phyloP scores from a whole-genome alignment of 1,140 invertebrate genomes.

The Chironomus striatipennis region DNA sequence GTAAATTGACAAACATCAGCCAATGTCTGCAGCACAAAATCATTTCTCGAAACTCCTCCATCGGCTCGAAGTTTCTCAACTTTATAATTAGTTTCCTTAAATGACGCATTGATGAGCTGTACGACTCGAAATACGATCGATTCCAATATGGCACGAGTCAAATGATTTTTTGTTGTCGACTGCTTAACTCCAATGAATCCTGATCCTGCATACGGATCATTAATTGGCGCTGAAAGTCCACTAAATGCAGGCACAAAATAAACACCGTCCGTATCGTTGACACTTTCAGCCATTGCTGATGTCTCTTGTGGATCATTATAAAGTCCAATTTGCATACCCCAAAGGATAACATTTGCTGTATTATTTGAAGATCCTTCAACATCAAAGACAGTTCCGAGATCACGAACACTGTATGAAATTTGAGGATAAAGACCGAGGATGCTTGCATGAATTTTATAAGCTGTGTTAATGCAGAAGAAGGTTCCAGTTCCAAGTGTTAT shows the following conservation, averaged over 20 bases:
- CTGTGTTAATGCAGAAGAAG: slow-evolving; percentile 86
- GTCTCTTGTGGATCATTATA: slow-evolving; percentile 60
- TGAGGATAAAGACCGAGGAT: slow-evolving; percentile 77
- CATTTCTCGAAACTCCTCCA: slow-evolving; percentile 87
- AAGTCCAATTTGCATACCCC: slow-evolving; percentile 69
- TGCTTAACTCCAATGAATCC: slow-evolving; percentile 80
- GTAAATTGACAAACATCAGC: slow-evolving; percentile 65
- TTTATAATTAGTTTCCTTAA: slow-evolving; percentile 52
- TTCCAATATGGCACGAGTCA: slow-evolving; percentile 77
- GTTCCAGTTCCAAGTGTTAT: slow-evolving; percentile 91
- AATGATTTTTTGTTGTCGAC: slow-evolving; percentile 64
- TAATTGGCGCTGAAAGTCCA: slow-evolving; percentile 81
- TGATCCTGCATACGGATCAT: slow-evolving; percentile 70
- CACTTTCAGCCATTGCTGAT: slow-evolving; percentile 58
- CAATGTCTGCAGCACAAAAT: slow-evolving; percentile 81
- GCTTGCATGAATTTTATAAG: slow-evolving; percentile 64
- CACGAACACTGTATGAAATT: slow-evolving; percentile 64
- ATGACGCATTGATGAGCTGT: slow-evolving; percentile 61
- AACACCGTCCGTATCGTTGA: slow-evolving; percentile 67
- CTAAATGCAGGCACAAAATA: slow-evolving; percentile 89
- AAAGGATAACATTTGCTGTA: slow-evolving; percentile 78
- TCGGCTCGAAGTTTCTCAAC: slow-evolving; percentile 64
- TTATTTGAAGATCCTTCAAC: slow-evolving; percentile 81
- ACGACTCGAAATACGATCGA: slow-evolving; percentile 77
- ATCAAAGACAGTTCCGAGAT: slow-evolving; percentile 55